Evolutionary conservation across 2,888 invertebrate genomes (phyloP).

Genomic region (Mechanitis mazaeus): DNA sequence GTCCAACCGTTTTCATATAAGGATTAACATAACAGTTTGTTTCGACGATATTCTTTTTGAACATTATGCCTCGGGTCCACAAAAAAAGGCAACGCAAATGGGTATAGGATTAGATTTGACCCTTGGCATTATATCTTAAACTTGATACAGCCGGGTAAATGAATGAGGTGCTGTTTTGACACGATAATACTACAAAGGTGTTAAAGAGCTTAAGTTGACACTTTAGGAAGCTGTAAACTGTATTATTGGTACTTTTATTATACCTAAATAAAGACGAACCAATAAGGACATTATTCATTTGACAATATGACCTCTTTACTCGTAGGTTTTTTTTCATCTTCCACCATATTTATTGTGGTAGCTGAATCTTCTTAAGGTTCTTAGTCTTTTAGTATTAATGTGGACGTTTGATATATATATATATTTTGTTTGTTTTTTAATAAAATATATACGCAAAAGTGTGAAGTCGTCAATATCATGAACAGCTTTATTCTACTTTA

Average conservation of each 20-base stretch:
- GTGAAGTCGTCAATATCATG: constrained; percentile 3
- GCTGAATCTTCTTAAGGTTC: too few relatives aligned
- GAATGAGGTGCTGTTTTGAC: not conserved
- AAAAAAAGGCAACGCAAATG: not conserved
- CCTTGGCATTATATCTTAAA: not conserved
- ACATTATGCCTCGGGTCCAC: too few relatives aligned
- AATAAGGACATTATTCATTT: too few relatives aligned
- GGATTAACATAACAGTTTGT: too few relatives aligned
- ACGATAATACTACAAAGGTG: not conserved
- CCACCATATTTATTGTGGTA: too few relatives aligned
- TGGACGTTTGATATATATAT: too few relatives aligned
- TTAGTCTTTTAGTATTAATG: too few relatives aligned
- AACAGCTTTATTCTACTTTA: constrained; percentile 7
- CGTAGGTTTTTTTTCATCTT: too few relatives aligned
- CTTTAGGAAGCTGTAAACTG: not conserved
- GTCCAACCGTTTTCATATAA: too few relatives aligned
- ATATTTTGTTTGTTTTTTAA: too few relatives aligned
- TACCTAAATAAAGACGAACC: not conserved
- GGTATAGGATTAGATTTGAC: not conserved
- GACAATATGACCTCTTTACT: too few relatives aligned
- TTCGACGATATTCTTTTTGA: too few relatives aligned
- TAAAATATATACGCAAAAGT: constrained; percentile 8
- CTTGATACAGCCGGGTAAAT: not conserved
- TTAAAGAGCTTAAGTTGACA: not conserved
- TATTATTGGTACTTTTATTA: not conserved